Evolutionary conservation across 2,797 vertebrate genomes (phyloP).

Genomic region (Myotis findleyi): DNA sequence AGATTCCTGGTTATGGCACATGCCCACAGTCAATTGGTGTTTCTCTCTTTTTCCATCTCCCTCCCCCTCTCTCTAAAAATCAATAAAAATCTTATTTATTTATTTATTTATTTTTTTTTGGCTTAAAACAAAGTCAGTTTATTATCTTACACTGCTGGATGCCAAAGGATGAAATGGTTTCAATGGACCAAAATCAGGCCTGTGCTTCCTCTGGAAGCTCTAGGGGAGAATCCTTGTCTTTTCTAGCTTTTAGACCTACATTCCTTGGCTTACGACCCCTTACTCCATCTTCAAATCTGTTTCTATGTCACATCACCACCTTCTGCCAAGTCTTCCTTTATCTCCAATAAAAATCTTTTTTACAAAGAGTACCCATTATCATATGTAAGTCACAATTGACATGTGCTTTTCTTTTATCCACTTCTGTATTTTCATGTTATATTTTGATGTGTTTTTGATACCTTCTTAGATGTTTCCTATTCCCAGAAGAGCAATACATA

Average conservation of each 20-base stretch:
- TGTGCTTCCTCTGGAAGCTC: background rate
- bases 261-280: background rate
- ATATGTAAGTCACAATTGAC: background rate
- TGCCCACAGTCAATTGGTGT: background rate
- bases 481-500: conserved; percentile 39
- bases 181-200: background rate
- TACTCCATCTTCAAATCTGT: background rate
- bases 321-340: background rate
- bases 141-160: background rate
- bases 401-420: background rate
- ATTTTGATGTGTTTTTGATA: background rate
- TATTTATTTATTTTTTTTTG: too few relatives aligned
- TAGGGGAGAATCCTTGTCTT: background rate
- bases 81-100: too few relatives aligned
- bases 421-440: conserved; percentile 22
- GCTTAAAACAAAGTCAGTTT: background rate
- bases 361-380: background rate
- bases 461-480: background rate
- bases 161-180: background rate
- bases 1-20: background rate
- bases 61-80: background rate
- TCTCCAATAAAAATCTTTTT: background rate
- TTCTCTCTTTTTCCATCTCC: background rate
- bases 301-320: background rate
- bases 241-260: background rate